Base-by-base conservation (phyloP, 2,797 vertebrate genomes). In the Zalophus californianus region DNA sequence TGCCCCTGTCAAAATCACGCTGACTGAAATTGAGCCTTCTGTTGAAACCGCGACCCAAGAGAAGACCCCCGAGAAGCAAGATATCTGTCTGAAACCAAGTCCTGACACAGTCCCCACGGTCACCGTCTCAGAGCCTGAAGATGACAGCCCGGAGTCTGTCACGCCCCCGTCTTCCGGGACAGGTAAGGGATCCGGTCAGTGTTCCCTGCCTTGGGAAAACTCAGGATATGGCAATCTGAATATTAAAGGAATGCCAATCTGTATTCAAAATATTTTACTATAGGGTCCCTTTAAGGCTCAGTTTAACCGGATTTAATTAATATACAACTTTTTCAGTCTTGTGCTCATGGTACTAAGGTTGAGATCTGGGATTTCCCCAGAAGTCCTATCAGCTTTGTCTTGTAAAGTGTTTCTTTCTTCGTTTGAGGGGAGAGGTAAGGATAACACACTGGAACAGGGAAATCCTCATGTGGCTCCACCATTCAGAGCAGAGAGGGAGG, bases 91-190 rank as follows among this genome's bases (percentile, higher is more conserved):
- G 92, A 99, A 99, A 90, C 99, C 99, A 16, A 99, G 99, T 91
- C 98, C 98, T 8, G 99, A 99, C 96, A 99, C 99, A n/a, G 99
- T 99, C 85, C 99, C 99, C 12, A 99, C 98, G 0, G 99, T 99
- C 97, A 99, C 99, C 0, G 99, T 99, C 72, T 99, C 99, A 0
- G 99, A 99, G 98, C 99, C 99, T 1, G 99, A 99, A 98, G 99
- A 99, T n/a, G 99, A 99, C 95, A 99, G 99, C 97, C 99, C 99
- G 0, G 99, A 99, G 1, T 99, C 99, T 20, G 98, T 99, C 94
- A 99, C 99, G 1, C 99, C 99, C 91, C 99, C 99, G 0, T 99
- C 99, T 92, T 99, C 99, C 97, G 99, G 99, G 98, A 99, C 98
- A 99, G 99, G 99, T 99, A 98, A 98, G 14, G 25, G 7, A 7